Base-by-base conservation (phyloP, 2,888 invertebrate genomes). In the Lycia hirtaria region DNA sequence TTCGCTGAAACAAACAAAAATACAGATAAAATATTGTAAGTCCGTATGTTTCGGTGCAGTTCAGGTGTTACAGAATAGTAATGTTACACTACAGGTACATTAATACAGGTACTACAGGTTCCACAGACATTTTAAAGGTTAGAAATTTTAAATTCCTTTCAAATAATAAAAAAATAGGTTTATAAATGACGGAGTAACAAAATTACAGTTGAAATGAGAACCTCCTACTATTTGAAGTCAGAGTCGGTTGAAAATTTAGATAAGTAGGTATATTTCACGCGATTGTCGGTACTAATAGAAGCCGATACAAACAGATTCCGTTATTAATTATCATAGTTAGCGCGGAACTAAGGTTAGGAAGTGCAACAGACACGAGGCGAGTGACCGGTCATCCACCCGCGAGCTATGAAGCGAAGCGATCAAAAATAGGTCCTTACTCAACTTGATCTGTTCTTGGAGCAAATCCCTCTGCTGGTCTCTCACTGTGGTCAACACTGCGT, bases 391-490 rank as follows among this genome's bases (percentile, higher is more conserved):
- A 20, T 19, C 30, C 12, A 32, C 30, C 44, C 30, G 12, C 3
- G 38, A 40, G 14, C 38, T 22, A 24, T 22, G 22, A 40, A 40
- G 38, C 22, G 38, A 40, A 40, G 22, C 38, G 14, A 10, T 14
- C 20, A n/a, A 2, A 1, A 20, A 37, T 12, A 1, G 24, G 26
- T n/a, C 76, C 89, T 74, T 66, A 94, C 94, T 92, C 56, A 94
- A 88, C 49, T 80, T 79, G 66, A 93, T 86, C 78, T 95, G 94
- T 33, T 93, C 89, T 40, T 92, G 92, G 70, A 94, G 87, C 65
- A 94, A 82, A 3, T 79, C 75, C 62, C 92, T 89, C 73, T 93
- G 93, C 65, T 90, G 82, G 68, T 92, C 89, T 56, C 92, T 88
- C 75, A 93, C 93, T 64, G 82, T 84, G 61, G 91, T 79, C 64